Conservation (phyloP, 2,797 vertebrate genomes). For the Acropternis orthonyx region DNA sequence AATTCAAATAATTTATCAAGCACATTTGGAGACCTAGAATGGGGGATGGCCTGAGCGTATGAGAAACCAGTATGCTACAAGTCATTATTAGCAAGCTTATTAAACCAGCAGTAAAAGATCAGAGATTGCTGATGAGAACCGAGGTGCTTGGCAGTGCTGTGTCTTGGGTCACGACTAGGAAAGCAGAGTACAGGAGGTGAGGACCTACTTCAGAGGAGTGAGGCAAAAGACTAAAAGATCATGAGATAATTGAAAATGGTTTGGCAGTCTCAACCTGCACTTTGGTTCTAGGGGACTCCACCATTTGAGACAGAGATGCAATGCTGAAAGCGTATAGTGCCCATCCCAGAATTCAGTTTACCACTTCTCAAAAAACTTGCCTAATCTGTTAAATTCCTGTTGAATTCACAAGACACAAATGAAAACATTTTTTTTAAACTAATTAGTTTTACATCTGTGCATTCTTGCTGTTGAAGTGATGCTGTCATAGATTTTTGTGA, state of each 20-base stretch:
- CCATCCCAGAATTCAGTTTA: neutral
- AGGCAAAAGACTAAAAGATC: neutral
- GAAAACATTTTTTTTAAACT: constrained; percentile 26
- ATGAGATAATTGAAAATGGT: neutral
- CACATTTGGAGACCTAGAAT: constrained; percentile 64
- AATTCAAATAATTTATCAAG: constrained; percentile 70
- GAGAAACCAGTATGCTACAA: constrained; percentile 30
- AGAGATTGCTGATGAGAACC: neutral
- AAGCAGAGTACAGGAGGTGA: neutral
- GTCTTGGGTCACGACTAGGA: neutral
- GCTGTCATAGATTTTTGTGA: neutral
- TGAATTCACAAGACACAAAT: neutral
- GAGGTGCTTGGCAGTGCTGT: neutral
- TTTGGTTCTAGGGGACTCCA: neutral
- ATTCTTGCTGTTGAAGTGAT: neutral
- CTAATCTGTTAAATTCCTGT: neutral
- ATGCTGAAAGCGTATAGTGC: accelerated
- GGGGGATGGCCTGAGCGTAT: neutral
- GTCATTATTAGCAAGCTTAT: constrained; percentile 33
- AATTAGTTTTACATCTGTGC: constrained; percentile 19
- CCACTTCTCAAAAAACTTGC: neutral
- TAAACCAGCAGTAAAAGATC: neutral
- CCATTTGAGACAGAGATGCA: neutral
- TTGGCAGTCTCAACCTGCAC: neutral
- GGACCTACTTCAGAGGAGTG: neutral